A percentile compares a stretch with the other conserved stretches of the same genome.
Conservation (phyloP, 2,888 invertebrate genomes). For the Coleophora deauratella region DNA sequence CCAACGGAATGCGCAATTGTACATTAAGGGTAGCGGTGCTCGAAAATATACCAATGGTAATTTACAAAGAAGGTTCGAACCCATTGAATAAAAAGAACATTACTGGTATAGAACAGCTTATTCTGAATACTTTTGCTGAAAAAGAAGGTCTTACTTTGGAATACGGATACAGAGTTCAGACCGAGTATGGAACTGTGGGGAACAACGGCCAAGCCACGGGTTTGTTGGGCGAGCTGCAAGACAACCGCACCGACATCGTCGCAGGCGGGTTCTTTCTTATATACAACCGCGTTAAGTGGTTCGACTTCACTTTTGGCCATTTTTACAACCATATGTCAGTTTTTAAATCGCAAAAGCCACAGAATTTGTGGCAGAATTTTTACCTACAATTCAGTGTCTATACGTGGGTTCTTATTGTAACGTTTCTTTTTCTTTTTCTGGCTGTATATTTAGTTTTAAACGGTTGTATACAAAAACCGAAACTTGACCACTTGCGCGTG, state of each 20-base stretch:
- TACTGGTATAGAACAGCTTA: not conserved
- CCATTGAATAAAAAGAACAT: not conserved
- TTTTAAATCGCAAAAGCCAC: not conserved
- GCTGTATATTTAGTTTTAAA: not conserved
- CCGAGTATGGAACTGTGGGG: not conserved
- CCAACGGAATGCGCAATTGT: not conserved
- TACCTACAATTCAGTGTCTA: conserved; percentile 6
- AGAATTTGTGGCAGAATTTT: not conserved
- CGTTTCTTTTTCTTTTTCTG: not conserved
- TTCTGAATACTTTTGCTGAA: not conserved
- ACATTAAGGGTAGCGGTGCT: not conserved
- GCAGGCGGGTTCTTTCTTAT: not conserved
- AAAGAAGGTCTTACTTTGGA: not conserved
- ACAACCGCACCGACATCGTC: not conserved
- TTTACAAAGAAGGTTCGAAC: not conserved
- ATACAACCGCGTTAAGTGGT: not conserved
- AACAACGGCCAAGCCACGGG: not conserved
- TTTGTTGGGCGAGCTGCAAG: not conserved
- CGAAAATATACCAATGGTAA: not conserved
- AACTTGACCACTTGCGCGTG: not conserved
- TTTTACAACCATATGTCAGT: not conserved
- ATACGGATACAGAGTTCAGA: not conserved
- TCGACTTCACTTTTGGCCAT: not conserved
- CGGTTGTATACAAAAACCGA: not conserved
- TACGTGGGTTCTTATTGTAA: conserved; percentile 3